Evolutionary conservation across 2,113 vertebrate genomes (phyloP).

Genomic region (Mobula hypostoma): DNA sequence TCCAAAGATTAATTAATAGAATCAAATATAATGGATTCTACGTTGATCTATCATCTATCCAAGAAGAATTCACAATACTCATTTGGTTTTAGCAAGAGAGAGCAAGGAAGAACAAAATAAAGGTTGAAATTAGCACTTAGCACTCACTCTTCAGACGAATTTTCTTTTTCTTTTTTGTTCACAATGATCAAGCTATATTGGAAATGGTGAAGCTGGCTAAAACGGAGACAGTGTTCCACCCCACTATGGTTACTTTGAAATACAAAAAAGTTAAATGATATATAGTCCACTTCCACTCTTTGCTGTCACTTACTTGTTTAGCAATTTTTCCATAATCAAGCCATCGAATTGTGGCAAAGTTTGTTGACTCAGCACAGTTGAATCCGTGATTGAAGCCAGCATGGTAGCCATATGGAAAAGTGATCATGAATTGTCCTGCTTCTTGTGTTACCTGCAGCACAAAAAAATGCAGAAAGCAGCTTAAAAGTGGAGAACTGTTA

Average conservation of each 20-base stretch:
- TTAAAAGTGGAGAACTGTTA: neutral
- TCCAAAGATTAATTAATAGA: neutral
- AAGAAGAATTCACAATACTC: neutral
- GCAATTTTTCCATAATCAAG: slow-evolving; percentile 95
- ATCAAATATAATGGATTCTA: neutral
- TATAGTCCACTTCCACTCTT: neutral
- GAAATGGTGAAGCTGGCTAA: neutral
- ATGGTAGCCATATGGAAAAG: slow-evolving; percentile 96
- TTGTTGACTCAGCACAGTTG: slow-evolving; percentile 97
- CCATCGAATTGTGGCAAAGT: slow-evolving; percentile 92
- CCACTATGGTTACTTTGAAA: neutral
- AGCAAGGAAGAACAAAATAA: no score
- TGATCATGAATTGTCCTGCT: slow-evolving; percentile 94
- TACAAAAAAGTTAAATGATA: slow-evolving; percentile 38
- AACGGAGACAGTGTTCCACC: neutral
- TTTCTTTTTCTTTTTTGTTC: neutral
- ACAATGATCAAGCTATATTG: neutral
- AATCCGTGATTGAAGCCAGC: slow-evolving; percentile 98
- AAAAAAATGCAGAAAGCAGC: slow-evolving; percentile 19
- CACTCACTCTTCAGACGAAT: no score
- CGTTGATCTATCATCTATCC: neutral
- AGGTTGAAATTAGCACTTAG: neutral
- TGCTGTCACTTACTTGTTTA: slow-evolving; percentile 63
- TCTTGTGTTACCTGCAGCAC: slow-evolving; percentile 83
- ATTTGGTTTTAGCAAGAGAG: neutral